Percentiles rank a stretch among this genome's conserved stretches.
Conservation (phyloP, 2,797 vertebrate species). For the Taeniopygia guttata region DNA sequence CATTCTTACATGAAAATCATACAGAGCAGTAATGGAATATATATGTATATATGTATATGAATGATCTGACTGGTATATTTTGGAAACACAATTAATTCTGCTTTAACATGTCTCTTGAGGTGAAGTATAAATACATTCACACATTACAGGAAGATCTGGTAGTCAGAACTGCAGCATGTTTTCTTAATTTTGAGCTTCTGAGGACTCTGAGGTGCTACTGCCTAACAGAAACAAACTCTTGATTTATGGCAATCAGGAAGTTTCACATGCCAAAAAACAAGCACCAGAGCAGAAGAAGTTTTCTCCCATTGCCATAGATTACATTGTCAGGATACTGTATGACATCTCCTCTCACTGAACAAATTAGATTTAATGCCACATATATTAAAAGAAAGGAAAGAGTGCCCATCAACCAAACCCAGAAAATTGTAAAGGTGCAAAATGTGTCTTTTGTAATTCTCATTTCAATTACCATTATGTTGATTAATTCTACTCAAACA, state of each 20-base stretch:
- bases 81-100: background rate
- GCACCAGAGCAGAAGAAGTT: background rate
- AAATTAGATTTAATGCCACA: background rate
- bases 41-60: background rate
- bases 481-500: background rate
- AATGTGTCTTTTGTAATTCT: background rate
- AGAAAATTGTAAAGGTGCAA: background rate
- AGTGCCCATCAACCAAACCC: background rate
- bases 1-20: background rate
- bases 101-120: background rate
- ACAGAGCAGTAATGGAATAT: background rate
- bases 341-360: background rate
- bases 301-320: background rate
- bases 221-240: background rate
- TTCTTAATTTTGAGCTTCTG: background rate
- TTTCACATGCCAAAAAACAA: background rate
- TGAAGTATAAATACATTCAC: background rate
- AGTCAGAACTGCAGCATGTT: background rate
- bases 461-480: background rate
- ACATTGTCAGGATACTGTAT: background rate
- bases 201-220: background rate
- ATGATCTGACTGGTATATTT: background rate
- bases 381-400: background rate
- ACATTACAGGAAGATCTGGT: background rate
- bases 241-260: background rate